Base-by-base conservation (phyloP, 2,888 invertebrate genomes). In the Leucoma salicis region DNA sequence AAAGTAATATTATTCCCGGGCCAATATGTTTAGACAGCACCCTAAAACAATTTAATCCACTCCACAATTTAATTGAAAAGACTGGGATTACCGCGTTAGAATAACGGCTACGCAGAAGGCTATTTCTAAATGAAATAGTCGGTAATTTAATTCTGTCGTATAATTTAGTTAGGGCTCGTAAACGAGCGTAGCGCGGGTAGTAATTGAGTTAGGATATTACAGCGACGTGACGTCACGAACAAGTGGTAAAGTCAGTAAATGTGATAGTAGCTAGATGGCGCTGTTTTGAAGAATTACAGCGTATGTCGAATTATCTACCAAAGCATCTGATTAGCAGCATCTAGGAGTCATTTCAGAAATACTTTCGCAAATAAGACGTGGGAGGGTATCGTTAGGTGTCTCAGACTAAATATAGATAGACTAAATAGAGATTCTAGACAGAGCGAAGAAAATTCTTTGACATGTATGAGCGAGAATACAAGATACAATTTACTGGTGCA, bases 71-170 rank as follows among this genome's bases (percentile, higher is more conserved):
- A 56, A 52, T 37, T 46, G 35, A 15, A 51, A 46, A 46, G 42
- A 40, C 37, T 33, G 31, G 40, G 39, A 53, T 46, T 50, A 43
- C 35, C 35, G 46, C 42, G 34, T 48, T 40, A 36, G 34, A 46
- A 38, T 24, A 31, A 43, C 29, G 33, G 39, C 37, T 18, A 36
- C 33, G 46, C 36, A 31, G 46, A 42, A 51, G 49, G 60, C 57
- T 55, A 55, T 54, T 59, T 63, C 59, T 49, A 50, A 63, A 63
- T 60, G 51, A 54, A 66, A 64, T 65, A 60, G 52, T 48, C 51
- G 42, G 48, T 65, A 59, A 66, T 68, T 65, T 55, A 55, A 70
- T 71, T 69, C 55, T 35, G 52, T 31, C 46, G 60, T 51, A 50
- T 52, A 57, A 61, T 48, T 43, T 34, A 45, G 52, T 61, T 57